Evolutionary conservation across 2,888 invertebrate species (phyloP), one percentile per base, ranked within the genome.

Genomic region (Petrolisthes cinctipes): DNA sequence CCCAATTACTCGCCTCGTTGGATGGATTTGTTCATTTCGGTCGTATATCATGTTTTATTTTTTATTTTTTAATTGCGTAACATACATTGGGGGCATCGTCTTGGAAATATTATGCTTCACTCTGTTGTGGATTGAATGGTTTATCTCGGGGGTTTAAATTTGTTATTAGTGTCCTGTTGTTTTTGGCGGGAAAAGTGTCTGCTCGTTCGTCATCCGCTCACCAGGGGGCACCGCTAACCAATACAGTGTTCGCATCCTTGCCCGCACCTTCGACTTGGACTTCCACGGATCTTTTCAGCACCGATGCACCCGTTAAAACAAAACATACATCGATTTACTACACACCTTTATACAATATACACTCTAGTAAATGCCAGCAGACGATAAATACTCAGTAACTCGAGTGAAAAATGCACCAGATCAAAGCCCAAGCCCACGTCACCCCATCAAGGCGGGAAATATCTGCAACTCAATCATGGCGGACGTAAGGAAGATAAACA

Each of bases 401-500:
- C 37, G 37, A 37, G 37, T 37, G 37, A 37, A 1, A 37, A 0
- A 37, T 37, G 1, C 37, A 0, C 37, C 37, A 37, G 37, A 37
- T 37, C 57, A 9, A 80, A 83, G 54, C 23, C 83, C 5, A 83
- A 83, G 73, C 54, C 37, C n/a, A 20, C 14, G 9, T 53, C 56
- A 4, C 14, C 54, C 20, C 20, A 71, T 71, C 53, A 2, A 61
- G 53, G 73, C 20, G 73, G 54, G 56, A 37, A 71, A 83, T 73
- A 83, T 83, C 83, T 83, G 83, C 83, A 83, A 83, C 83, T 83
- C 83, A 83, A 83, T 83, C 83, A 83, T 83, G 73, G 73, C 73
- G 68, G 83, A 83, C 83, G 83, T 83, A 83, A 83, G 68, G 83
- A 83, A 83, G 83, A 83, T 83, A 83, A 83, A 83, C 83, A 83